Conservation (phyloP, 2,797 vertebrate genomes). For the Petrocephalus sullivani region DNA sequence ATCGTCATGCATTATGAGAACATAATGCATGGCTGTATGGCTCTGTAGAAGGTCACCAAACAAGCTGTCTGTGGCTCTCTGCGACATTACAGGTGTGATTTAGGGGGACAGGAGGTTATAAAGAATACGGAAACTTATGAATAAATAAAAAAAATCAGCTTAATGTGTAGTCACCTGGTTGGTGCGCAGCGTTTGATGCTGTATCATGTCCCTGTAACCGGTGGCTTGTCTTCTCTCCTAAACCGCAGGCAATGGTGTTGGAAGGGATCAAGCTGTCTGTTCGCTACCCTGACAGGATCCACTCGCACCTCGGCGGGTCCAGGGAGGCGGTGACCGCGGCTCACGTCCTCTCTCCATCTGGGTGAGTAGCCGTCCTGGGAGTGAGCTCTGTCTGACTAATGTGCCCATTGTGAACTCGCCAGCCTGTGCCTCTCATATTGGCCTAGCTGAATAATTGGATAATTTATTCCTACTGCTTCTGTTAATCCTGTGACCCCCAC, state of each 20-base stretch:
- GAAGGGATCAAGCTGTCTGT: conserved; percentile 33
- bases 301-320: conserved; percentile 19
- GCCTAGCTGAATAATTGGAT: not conserved
- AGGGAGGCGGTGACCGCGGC: not conserved
- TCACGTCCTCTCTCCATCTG: not conserved
- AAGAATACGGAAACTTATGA: not conserved
- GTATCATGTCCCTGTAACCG: not conserved
- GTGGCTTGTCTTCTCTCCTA: not conserved
- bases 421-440: not conserved
- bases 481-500: not conserved
- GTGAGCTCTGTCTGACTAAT: not conserved
- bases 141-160: not conserved
- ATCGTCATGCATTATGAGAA: not conserved
- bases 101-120: not conserved
- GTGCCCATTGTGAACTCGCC: not conserved
- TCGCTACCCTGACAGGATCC: conserved; percentile 24
- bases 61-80: not conserved
- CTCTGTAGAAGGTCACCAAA: not conserved
- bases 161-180: not conserved
- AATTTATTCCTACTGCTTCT: not conserved
- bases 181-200: not conserved
- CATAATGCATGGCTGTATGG: not conserved
- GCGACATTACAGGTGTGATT: not conserved
- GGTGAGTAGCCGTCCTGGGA: not conserved
- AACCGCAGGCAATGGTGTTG: not conserved